These are phyloP conservation scores for Austrofundulus limnaeus DNA, from an alignment of 2,113 vertebrate species.

Conservation along the genomic window DNA sequence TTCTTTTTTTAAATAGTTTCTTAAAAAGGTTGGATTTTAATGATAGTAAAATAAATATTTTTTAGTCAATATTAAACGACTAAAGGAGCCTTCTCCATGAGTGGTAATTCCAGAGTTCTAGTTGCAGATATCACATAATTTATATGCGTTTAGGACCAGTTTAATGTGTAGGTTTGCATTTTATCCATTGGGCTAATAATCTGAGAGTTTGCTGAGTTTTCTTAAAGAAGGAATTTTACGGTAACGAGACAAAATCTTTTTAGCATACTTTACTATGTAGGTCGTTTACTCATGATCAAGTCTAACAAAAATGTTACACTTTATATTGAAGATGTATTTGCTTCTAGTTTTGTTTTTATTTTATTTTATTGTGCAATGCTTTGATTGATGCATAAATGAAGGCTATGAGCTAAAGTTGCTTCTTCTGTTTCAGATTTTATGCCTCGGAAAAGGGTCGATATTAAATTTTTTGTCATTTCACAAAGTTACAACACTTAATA, in stretches of 20 bases:
- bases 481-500: background rate
- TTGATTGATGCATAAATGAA: background rate
- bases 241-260: background rate
- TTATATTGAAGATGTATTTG: background rate
- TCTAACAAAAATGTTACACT: too few species aligned
- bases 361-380: background rate
- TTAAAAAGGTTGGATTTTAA: too few species aligned
- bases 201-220: background rate
- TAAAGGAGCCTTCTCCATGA: too few species aligned
- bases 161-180: background rate
- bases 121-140: slow-evolving; percentile 17
- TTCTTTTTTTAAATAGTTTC: too few species aligned
- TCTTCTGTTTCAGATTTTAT: background rate
- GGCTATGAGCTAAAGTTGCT: background rate
- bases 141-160: slow-evolving; percentile 1
- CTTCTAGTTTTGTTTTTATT: background rate
- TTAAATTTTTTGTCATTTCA: too few species aligned
- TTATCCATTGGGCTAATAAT: background rate
- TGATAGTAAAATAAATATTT: too few species aligned
- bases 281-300: too few species aligned
- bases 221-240: background rate
- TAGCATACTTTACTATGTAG: too few species aligned
- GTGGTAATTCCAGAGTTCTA: too few species aligned
- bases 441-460: too few species aligned
- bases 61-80: too few species aligned